These are phyloP conservation scores for Notothenia rossii DNA, from an alignment of 2,113 vertebrate species.

Conservation along the genomic window DNA sequence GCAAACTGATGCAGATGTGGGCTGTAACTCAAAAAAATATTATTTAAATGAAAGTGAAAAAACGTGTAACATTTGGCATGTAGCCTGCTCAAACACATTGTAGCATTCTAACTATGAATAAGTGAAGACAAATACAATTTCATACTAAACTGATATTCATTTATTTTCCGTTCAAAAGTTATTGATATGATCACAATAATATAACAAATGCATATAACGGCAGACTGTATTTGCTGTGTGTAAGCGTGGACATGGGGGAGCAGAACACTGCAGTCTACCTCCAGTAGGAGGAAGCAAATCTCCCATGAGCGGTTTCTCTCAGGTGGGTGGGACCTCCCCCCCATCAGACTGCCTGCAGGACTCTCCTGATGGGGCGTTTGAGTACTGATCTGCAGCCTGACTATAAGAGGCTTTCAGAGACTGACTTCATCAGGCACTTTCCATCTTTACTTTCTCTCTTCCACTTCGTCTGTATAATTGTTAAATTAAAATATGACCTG, in stretches of 20 bases:
- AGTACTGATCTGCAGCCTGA: constrained; percentile 38
- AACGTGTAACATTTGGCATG: no score
- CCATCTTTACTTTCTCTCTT: background rate
- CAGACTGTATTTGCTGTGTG: background rate
- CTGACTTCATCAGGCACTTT: constrained; percentile 23
- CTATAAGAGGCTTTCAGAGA: constrained; percentile 69
- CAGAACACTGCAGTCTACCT: background rate
- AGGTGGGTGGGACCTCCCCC: constrained; percentile 21
- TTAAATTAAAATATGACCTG: constrained; percentile 2
- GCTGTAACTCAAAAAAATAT: no score
- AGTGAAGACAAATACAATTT: background rate
- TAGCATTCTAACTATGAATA: no score
- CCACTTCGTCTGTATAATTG: background rate
- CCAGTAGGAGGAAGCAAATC: constrained; percentile 17
- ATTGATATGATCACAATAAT: no score
- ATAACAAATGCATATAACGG: no score
- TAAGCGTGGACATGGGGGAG: background rate
- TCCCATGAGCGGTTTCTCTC: background rate
- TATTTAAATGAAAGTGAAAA: no score
- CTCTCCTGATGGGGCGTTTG: constrained; percentile 5
- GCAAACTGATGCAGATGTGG: no score
- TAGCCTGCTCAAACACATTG: no score
- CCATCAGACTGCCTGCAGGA: constrained; percentile 12
- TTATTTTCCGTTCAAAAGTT: background rate
- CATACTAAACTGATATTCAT: no score